These are phyloP conservation scores for Aphodius sticticus DNA, from an alignment of 2,888 invertebrate genomes.

Conservation along the genomic window DNA sequence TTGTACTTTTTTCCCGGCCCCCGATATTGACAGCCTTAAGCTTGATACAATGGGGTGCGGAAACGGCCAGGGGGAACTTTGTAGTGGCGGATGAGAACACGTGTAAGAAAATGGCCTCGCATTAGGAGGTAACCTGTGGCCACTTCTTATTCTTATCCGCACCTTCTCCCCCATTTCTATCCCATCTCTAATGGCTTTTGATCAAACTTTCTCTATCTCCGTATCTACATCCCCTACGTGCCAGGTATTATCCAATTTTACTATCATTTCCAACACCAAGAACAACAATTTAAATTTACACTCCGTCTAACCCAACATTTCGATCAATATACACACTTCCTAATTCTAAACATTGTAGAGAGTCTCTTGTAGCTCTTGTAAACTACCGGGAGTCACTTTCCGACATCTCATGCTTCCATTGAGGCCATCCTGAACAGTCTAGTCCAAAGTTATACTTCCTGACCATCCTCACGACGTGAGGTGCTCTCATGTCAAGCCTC, in stretches of 20 bases:
- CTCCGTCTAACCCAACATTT: no score
- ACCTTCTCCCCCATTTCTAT: neutral
- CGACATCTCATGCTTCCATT: no score
- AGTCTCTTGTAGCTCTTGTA: no score
- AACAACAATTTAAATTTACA: no score
- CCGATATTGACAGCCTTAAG: constrained; percentile 4
- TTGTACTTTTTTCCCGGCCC: neutral
- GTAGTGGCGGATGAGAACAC: constrained; percentile 14
- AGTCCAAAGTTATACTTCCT: no score
- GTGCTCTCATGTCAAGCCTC: no score
- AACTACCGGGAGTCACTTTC: no score
- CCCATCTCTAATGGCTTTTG: neutral
- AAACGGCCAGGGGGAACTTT: neutral
- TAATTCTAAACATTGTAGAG: no score
- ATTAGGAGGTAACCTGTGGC: constrained; percentile 23
- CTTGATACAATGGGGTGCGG: constrained; percentile 4
- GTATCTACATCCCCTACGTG: neutral
- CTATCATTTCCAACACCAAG: neutral
- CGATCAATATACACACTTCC: no score
- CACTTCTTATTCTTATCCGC: constrained; percentile 10
- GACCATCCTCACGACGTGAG: no score
- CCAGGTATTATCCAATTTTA: neutral
- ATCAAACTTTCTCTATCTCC: neutral
- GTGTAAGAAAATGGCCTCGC: constrained; percentile 23
- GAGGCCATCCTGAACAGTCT: no score